Conservation (phyloP, 1,140 invertebrate species). For the Pantala flavescens region DNA sequence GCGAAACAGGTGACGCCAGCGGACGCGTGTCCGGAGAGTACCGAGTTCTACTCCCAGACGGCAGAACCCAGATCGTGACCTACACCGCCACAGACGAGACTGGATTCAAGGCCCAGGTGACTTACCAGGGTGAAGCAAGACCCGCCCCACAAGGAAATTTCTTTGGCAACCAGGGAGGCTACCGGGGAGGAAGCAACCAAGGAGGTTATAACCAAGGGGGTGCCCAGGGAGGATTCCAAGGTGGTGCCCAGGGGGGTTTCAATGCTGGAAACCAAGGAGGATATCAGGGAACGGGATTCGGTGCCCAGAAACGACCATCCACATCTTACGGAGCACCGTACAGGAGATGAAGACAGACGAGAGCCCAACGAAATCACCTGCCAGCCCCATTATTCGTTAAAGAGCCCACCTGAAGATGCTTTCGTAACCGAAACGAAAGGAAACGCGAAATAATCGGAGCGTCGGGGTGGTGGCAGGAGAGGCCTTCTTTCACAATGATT, state of each 20-base stretch:
- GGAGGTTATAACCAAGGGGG: not conserved
- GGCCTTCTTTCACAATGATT: too few relatives aligned
- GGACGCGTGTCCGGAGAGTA: constrained; percentile 55
- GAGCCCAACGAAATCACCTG: too few relatives aligned
- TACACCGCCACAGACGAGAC: constrained; percentile 32
- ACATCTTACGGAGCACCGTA: too few relatives aligned
- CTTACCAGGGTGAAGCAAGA: constrained; percentile 36
- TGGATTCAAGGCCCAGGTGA: constrained; percentile 38
- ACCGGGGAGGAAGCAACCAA: not conserved
- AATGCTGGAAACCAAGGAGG: not conserved
- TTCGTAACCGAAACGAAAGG: too few relatives aligned
- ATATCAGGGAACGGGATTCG: too few relatives aligned
- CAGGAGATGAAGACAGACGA: too few relatives aligned
- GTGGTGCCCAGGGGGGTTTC: not conserved
- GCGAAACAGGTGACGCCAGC: constrained; percentile 51
- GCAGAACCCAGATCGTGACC: constrained; percentile 50
- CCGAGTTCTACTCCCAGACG: constrained; percentile 62
- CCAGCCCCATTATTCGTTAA: too few relatives aligned
- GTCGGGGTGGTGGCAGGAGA: too few relatives aligned
- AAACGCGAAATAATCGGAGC: too few relatives aligned
- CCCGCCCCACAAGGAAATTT: constrained; percentile 31
- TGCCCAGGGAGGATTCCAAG: not conserved
- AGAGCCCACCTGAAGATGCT: too few relatives aligned
- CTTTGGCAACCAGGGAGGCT: constrained; percentile 8
- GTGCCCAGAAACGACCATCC: too few relatives aligned